Evolutionary conservation across 35 echinoderm and acorn worm genomes (phyloP), one percentile per base, ranked within the genome.

Genomic region (Lytechinus variegatus): DNA sequence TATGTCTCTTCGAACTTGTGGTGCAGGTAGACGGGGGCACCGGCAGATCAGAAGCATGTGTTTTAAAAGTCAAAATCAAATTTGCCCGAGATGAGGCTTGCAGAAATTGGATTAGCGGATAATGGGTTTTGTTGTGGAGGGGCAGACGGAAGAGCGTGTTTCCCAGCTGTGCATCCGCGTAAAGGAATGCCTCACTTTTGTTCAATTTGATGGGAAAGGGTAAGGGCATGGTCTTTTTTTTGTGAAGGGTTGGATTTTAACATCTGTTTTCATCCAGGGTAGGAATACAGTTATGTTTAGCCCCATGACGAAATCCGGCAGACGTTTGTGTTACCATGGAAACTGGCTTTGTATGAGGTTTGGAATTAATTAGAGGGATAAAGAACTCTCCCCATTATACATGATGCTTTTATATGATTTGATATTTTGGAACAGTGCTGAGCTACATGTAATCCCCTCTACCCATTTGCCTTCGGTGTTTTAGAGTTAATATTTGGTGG

Each of bases 31-130:
- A 79, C 66, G 14, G 24, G 21, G 21, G 66, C 66, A 79, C 66
- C 66, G 19, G 66, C 21, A 79, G 66, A 79, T 79, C 66, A 79
- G 66, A 79, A 79, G 66, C 88, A 90, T 90, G 88, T 90, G 88
- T 90, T 90, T 90, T 90, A 52, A 90, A 90, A 51, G 88, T 90
- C 88, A 90, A 44, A 90, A 90, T 90, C 52, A 90, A 90, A 90
- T 90, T 90, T 90, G 29, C 66, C 21, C 19, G 66, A 52, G 88
- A 54, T 90, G 88, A 90, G 88, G 29, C n/a, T 44, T 13, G 28
- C 88, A 52, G 88, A 90, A 79, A 90, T 90, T 54, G 52, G 52
- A 90, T 90, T 90, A 90, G 88, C 88, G 88, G 28, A 90, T 90
- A 90, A 90, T 90, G 88, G 88, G 88, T 90, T 90, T 90, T 90